Percentiles rank a stretch among this genome's conserved stretches.
These are phyloP conservation scores for Aleiodes leptofemur DNA, from an alignment of 2,888 invertebrate species.

Conservation along the genomic window DNA sequence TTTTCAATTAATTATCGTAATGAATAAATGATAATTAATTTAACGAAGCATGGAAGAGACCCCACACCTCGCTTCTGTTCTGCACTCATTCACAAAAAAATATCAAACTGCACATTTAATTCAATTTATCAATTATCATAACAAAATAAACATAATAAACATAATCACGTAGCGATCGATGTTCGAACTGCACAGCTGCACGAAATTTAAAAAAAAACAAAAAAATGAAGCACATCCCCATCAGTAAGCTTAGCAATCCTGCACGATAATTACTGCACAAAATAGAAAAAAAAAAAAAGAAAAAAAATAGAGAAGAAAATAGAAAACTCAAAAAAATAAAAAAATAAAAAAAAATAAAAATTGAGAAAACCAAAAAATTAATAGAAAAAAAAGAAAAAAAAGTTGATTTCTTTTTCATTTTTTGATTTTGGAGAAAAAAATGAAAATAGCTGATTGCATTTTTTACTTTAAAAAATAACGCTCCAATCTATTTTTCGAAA, in stretches of 20 bases:
- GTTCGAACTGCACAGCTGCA: conserved; percentile 45
- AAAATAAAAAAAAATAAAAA: conserved; percentile 12
- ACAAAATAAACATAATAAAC: neutral
- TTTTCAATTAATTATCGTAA: too few species aligned
- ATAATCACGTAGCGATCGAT: conserved; percentile 42
- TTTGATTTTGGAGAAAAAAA: too few species aligned
- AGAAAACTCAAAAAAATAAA: neutral
- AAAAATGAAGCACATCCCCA: conserved; percentile 32
- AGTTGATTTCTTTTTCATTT: too few species aligned
- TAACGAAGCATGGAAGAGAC: conserved; percentile 14
- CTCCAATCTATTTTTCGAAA: too few species aligned
- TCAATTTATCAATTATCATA: neutral
- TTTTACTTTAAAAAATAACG: too few species aligned
- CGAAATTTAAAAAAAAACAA: conserved; percentile 30
- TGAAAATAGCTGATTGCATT: too few species aligned
- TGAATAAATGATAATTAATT: neutral
- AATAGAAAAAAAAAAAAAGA: conserved; percentile 5
- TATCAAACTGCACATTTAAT: conserved; percentile 1
- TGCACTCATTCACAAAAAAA: conserved; percentile 11
- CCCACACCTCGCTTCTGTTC: conserved; percentile 10
- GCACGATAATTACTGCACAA: conserved; percentile 16
- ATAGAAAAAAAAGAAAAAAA: too few species aligned
- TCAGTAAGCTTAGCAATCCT: conserved; percentile 30
- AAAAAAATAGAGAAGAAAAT: conserved; percentile 1
- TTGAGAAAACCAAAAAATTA: too few species aligned